These are phyloP conservation scores for Hydriomena furcata DNA, from an alignment of 2,888 invertebrate genomes.

Conservation along the genomic window DNA sequence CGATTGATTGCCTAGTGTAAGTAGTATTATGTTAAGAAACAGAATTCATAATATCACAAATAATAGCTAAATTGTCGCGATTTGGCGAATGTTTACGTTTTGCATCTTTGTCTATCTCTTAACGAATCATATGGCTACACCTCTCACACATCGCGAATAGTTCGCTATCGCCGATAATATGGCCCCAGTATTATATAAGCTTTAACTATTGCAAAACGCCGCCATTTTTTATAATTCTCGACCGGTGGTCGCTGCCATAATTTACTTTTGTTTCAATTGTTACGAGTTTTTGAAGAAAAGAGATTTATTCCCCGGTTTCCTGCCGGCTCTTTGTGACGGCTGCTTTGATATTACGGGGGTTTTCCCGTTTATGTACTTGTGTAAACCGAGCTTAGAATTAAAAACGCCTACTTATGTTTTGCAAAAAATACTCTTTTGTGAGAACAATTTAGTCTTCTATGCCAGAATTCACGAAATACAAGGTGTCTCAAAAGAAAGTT, in stretches of 20 bases:
- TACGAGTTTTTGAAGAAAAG: slow-evolving; percentile 59
- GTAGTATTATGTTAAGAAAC: too few relatives aligned
- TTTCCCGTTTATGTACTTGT: slow-evolving; percentile 36
- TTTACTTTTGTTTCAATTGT: slow-evolving; percentile 82
- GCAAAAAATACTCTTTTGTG: neutral
- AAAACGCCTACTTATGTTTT: neutral
- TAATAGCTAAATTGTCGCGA: too few relatives aligned
- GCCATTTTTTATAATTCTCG: slow-evolving; percentile 72
- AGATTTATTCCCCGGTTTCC: slow-evolving; percentile 66
- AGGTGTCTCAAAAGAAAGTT: too few relatives aligned
- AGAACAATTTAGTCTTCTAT: neutral
- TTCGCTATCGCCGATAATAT: too few relatives aligned
- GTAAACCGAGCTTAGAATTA: slow-evolving; percentile 6
- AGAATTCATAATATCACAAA: too few relatives aligned
- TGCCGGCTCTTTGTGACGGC: slow-evolving; percentile 45
- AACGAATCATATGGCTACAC: too few relatives aligned
- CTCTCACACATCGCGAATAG: too few relatives aligned
- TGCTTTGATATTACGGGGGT: slow-evolving; percentile 51
- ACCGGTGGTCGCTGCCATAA: slow-evolving; percentile 57
- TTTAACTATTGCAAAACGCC: slow-evolving; percentile 34
- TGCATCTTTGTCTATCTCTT: too few relatives aligned
- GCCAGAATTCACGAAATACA: too few relatives aligned
- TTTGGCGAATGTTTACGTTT: too few relatives aligned
- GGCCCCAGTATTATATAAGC: neutral
- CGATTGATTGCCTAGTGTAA: too few relatives aligned